phyloP scores from a whole-genome alignment of 2,797 vertebrate genomes.

The Ptychobarbus kaznakovi region DNA sequence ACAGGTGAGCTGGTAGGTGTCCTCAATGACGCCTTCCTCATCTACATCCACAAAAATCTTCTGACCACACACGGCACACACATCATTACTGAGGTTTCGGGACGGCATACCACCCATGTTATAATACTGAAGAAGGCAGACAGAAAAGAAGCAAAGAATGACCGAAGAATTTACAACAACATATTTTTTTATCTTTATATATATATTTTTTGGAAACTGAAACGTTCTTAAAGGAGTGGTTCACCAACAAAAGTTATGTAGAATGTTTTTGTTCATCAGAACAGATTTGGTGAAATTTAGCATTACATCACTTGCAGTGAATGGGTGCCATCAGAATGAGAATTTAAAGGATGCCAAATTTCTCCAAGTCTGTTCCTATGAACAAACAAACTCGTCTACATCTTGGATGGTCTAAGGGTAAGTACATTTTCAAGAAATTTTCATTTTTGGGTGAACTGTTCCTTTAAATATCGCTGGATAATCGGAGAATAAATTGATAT shows the following conservation, averaged over 20 bases:
- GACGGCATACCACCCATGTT: constrained; percentile 74
- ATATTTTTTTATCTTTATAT: too few species aligned
- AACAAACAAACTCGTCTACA: not conserved
- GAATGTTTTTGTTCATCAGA: not conserved
- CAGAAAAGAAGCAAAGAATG: not conserved
- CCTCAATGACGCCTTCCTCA: constrained; percentile 80
- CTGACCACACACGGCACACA: constrained; percentile 78
- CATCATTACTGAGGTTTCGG: constrained; percentile 70
- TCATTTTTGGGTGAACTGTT: not conserved
- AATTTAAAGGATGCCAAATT: not conserved
- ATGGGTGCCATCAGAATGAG: not conserved
- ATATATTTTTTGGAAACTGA: not conserved
- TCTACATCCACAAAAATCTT: constrained; percentile 79
- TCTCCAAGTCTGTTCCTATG: not conserved
- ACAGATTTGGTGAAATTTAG: not conserved
- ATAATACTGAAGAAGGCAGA: constrained; percentile 64
- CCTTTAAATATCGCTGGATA: not conserved
- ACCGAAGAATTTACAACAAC: too few species aligned
- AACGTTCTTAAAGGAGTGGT: not conserved
- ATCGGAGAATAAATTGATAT: not conserved
- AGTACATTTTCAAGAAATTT: not conserved
- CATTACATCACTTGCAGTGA: not conserved
- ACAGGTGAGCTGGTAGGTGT: constrained; percentile 84
- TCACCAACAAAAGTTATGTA: too few species aligned
- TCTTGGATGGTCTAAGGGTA: not conserved